Conservation (phyloP, 2,113 vertebrate species). For the Paralichthys olivaceus region DNA sequence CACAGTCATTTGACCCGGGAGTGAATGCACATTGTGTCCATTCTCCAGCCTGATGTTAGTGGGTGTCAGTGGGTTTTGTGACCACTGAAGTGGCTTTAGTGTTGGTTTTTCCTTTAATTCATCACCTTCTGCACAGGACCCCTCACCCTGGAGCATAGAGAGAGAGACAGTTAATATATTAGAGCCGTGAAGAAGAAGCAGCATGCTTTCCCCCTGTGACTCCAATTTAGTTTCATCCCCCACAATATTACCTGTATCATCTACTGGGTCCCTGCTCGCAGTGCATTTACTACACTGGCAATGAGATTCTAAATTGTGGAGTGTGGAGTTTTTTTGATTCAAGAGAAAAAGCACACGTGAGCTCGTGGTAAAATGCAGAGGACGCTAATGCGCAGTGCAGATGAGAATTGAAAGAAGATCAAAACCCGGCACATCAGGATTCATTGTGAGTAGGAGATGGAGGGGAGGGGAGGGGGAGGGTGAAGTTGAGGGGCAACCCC, state of each 20-base stretch:
- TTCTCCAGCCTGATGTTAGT: no score
- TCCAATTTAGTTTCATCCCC: conserved; percentile 16
- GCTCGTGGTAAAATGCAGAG: conserved; percentile 38
- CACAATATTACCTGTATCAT: background rate
- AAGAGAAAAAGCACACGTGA: conserved; percentile 11
- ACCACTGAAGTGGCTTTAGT: no score
- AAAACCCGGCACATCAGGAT: conserved; percentile 64
- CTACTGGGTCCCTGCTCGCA: background rate
- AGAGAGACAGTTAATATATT: background rate
- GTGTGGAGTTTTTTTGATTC: conserved; percentile 21
- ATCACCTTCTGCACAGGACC: no score
- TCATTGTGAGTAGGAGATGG: conserved; percentile 49
- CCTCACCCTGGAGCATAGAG: no score
- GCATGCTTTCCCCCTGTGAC: background rate
- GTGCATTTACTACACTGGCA: background rate
- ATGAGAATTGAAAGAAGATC: conserved; percentile 55
- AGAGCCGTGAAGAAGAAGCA: conserved; percentile 1
- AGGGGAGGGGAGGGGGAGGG: conserved; percentile 34
- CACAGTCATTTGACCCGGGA: no score
- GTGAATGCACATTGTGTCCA: no score
- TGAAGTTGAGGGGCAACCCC: conserved; percentile 78
- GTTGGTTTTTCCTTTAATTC: no score
- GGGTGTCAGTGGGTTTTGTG: no score
- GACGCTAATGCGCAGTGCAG: conserved; percentile 77
- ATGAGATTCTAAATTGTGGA: conserved; percentile 5